Conservation (phyloP, 1,140 invertebrate species). For the Hylaeus volcanicus region DNA sequence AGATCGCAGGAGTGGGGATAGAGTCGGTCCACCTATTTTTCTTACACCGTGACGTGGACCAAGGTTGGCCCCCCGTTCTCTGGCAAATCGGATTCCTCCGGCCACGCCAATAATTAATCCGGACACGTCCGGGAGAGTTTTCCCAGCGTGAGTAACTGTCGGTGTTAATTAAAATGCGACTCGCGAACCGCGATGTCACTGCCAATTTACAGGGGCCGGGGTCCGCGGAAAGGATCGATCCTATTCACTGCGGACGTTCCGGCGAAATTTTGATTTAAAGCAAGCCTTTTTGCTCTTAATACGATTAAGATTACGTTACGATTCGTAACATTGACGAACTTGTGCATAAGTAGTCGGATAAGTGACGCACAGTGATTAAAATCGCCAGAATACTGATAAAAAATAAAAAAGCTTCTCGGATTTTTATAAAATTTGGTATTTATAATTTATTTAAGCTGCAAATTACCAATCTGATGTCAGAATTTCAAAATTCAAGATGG, state of each 20-base stretch:
- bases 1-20: no score
- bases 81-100: conserved; percentile 40
- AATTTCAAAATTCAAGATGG: no score
- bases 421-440: no score
- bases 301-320: no score
- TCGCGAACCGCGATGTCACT: conserved; percentile 4
- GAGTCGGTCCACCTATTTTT: no score
- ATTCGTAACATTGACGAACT: no score
- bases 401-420: no score
- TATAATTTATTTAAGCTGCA: no score
- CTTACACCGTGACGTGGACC: neutral
- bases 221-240: conserved; percentile 37
- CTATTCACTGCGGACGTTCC: neutral
- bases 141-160: conserved; percentile 35
- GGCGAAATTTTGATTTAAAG: neutral
- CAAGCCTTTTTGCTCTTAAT: neutral
- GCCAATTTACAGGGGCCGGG: conserved; percentile 39
- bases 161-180: conserved; percentile 55
- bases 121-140: conserved; percentile 33
- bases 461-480: no score
- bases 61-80: neutral
- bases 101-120: conserved; percentile 49
- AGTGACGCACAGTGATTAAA: no score
- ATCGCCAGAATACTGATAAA: no score
- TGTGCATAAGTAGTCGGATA: no score